Evolutionary conservation across 2,113 vertebrate genomes (phyloP).

Genomic region (Athene noctua): DNA sequence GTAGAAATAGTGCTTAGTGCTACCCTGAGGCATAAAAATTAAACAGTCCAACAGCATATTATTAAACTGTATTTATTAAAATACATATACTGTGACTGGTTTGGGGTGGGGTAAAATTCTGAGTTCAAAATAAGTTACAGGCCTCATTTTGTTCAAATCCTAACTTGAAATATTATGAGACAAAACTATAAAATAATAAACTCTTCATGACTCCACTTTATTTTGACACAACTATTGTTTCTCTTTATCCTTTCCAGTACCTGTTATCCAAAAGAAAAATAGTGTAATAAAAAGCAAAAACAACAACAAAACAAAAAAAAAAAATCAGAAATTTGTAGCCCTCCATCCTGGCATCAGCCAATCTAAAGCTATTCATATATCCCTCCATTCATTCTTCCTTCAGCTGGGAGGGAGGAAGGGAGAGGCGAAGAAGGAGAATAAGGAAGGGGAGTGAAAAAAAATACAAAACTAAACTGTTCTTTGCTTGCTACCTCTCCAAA

Average conservation of each 20-base stretch:
- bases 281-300: neutral
- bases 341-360: neutral
- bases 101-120: neutral
- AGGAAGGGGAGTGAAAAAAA: neutral
- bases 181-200: neutral
- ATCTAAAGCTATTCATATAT: neutral
- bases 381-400: neutral
- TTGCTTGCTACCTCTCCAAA: neutral
- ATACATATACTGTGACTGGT: slow-evolving; percentile 54
- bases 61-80: slow-evolving; percentile 31
- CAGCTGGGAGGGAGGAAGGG: neutral
- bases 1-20: neutral
- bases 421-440: neutral
- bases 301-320: neutral
- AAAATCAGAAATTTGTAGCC: neutral
- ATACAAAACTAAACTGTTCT: neutral
- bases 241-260: neutral
- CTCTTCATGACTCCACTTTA: neutral
- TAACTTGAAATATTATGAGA: neutral
- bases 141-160: neutral
- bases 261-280: neutral
- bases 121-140: neutral
- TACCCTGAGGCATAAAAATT: slow-evolving; percentile 22
- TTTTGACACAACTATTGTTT: neutral
- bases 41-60: slow-evolving; percentile 54